Evolutionary conservation across 2,113 vertebrate species (phyloP).

Genomic region (Excalfactoria chinensis): DNA sequence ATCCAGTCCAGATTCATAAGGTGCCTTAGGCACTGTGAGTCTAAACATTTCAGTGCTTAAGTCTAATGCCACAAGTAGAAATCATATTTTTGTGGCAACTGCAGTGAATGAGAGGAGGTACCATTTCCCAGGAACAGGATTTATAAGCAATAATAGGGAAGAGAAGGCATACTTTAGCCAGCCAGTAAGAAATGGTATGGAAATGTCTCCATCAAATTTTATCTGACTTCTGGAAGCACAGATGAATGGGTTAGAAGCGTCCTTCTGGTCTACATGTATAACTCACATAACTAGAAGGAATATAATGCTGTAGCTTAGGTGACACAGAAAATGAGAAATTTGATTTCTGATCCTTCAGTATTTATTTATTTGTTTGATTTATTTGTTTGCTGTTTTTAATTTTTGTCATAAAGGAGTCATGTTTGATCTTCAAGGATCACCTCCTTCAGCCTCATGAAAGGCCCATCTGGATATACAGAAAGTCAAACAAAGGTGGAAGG

Average conservation of each 20-base stretch:
- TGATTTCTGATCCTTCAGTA: neutral
- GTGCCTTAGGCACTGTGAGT: neutral
- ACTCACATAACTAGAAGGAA: neutral
- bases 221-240: neutral
- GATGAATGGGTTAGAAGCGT: neutral
- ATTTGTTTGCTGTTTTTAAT: neutral
- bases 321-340: neutral
- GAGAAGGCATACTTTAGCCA: neutral
- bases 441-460: neutral
- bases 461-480: neutral
- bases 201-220: neutral
- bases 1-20: neutral
- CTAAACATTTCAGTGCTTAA: neutral
- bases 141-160: neutral
- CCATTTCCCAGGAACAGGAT: neutral
- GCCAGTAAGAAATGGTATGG: neutral
- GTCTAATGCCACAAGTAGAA: neutral
- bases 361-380: neutral
- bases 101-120: neutral
- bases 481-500: neutral
- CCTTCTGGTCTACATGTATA: neutral
- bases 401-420: neutral
- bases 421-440: too few species aligned
- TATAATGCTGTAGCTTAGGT: neutral
- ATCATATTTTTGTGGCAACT: neutral